Conservation (phyloP, 1,140 invertebrate genomes). For the Drosophila guanche region DNA sequence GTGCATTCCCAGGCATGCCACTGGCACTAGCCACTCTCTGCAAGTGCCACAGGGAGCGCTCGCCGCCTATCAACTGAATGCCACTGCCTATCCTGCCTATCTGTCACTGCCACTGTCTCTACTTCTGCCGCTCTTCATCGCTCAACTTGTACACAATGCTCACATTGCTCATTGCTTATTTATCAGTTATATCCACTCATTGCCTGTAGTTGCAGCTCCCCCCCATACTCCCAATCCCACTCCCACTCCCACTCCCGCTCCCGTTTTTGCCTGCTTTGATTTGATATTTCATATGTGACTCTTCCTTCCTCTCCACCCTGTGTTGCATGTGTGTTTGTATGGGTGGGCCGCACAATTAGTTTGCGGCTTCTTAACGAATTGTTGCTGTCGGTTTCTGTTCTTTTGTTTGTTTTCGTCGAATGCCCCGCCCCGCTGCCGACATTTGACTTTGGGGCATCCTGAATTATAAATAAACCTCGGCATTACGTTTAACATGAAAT, state of each 20-base stretch:
- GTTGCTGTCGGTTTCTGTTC: constrained; percentile 21
- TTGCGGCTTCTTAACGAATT: constrained; percentile 55
- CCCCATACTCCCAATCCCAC: neutral
- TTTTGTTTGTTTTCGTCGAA: constrained; percentile 9
- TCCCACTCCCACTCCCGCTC: neutral
- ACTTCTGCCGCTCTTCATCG: neutral
- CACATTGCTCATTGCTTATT: constrained; percentile 72
- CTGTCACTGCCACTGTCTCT: constrained; percentile 23
- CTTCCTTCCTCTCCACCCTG: neutral
- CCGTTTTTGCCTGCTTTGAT: constrained; percentile 17
- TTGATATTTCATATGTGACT: constrained; percentile 21
- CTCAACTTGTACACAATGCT: constrained; percentile 25
- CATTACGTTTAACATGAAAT: constrained; percentile 66
- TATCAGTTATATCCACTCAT: constrained; percentile 77
- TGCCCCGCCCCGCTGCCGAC: neutral
- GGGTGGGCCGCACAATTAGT: constrained; percentile 65
- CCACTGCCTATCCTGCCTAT: no score
- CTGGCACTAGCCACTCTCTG: neutral
- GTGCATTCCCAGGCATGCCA: constrained; percentile 18
- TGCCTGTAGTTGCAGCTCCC: constrained; percentile 30
- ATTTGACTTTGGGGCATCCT: constrained; percentile 42
- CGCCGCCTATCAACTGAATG: neutral
- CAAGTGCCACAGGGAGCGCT: no score
- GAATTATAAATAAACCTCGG: constrained; percentile 75
- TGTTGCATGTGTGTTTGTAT: constrained; percentile 35